Evolutionary conservation across 2,888 invertebrate species (phyloP).

Genomic region (Melieria picta): DNA sequence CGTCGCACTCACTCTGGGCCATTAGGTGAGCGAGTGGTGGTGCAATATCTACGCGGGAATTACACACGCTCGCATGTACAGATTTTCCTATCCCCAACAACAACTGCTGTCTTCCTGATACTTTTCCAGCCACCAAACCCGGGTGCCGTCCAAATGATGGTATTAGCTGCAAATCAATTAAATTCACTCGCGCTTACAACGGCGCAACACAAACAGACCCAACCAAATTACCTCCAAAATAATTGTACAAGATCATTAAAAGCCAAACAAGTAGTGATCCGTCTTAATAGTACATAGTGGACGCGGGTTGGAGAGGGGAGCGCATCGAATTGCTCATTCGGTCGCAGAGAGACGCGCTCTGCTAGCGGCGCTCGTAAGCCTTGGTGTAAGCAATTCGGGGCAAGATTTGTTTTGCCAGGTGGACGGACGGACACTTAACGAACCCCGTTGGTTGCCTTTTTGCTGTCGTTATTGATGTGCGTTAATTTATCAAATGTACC

Average conservation of each 20-base stretch:
- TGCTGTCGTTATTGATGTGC: constrained; percentile 47
- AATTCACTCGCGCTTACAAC: constrained; percentile 24
- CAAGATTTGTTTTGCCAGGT: constrained; percentile 29
- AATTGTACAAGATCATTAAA: constrained; percentile 24
- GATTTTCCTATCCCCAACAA: background rate
- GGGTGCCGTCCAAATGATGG: background rate
- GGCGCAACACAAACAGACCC: constrained; percentile 7
- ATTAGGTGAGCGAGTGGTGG: background rate
- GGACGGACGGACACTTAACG: constrained; percentile 26
- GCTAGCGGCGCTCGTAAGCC: background rate
- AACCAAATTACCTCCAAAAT: constrained; percentile 8
- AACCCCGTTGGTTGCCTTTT: constrained; percentile 29
- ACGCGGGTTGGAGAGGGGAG: too few relatives aligned
- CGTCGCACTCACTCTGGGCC: background rate
- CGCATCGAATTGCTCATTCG: too few relatives aligned
- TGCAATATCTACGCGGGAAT: background rate
- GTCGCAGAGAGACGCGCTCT: too few relatives aligned
- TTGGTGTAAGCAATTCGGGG: background rate
- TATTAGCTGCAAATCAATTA: constrained; percentile 39
- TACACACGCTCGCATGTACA: background rate
- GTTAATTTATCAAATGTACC: constrained; percentile 44
- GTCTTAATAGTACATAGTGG: constrained; percentile 6
- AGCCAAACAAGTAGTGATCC: constrained; percentile 18
- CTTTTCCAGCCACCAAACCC: too few relatives aligned
- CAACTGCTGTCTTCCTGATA: too few relatives aligned